phyloP scores from a whole-genome alignment of 2,888 invertebrate species.

The Pseudococcus jackbeardsleyi region DNA sequence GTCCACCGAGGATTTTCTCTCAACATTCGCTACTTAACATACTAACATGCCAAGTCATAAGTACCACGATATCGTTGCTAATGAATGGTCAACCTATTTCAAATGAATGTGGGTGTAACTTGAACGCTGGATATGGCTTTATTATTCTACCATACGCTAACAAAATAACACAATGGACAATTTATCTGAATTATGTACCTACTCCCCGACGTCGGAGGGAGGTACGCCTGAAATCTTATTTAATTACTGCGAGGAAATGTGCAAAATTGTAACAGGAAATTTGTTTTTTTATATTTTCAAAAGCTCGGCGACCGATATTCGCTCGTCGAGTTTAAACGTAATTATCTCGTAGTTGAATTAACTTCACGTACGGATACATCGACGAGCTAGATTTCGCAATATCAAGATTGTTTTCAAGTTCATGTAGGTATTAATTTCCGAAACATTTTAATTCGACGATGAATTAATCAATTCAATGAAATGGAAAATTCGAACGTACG shows the following conservation, averaged over 20 bases:
- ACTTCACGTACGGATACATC: background rate
- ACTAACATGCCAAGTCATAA: slow-evolving; percentile 17
- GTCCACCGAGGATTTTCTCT: slow-evolving; percentile 6
- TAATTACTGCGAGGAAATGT: slow-evolving; percentile 47
- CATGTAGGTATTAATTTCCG: slow-evolving; percentile 13
- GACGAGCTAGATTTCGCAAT: background rate
- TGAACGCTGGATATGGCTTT: slow-evolving; percentile 28
- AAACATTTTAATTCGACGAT: slow-evolving; percentile 24
- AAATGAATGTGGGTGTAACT: slow-evolving; percentile 52
- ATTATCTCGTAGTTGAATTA: background rate
- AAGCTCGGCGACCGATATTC: background rate
- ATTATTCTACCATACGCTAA: slow-evolving; percentile 4
- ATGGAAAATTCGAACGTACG: background rate
- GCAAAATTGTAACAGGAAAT: slow-evolving; percentile 36
- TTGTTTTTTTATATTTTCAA: slow-evolving; percentile 42
- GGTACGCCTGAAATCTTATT: slow-evolving; percentile 29
- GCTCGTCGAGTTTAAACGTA: background rate
- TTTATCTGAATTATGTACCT: slow-evolving; percentile 47
- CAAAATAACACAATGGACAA: slow-evolving; percentile 51
- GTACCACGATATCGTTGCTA: background rate
- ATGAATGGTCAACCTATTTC: slow-evolving; percentile 52
- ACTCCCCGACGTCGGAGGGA: background rate
- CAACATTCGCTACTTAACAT: background rate
- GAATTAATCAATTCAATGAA: slow-evolving; percentile 36
- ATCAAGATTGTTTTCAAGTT: background rate